A percentile compares a stretch with the other conserved stretches of the same genome.
These are phyloP conservation scores for Momotus momota DNA, from an alignment of 2,797 vertebrate species.

Conservation along the genomic window DNA sequence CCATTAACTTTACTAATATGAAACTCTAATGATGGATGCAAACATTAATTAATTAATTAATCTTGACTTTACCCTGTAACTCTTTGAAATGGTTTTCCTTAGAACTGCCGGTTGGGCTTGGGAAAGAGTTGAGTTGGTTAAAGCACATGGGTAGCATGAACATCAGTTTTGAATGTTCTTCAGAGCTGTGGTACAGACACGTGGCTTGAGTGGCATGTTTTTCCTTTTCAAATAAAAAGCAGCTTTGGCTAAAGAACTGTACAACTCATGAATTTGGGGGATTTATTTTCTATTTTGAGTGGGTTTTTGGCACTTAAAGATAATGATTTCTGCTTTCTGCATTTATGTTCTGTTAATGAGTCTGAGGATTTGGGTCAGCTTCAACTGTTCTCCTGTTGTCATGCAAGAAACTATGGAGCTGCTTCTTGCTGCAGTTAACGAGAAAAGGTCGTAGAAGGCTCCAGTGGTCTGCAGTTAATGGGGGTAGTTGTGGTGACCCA, in stretches of 20 bases:
- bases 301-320: neutral
- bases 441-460: neutral
- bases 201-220: neutral
- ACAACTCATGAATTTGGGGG: neutral
- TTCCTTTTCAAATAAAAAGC: neutral
- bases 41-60: neutral
- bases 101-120: neutral
- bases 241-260: neutral
- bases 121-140: neutral
- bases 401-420: neutral
- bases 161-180: neutral
- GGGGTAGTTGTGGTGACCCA: neutral
- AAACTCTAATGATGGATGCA: neutral
- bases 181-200: accelerated
- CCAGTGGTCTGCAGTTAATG: neutral
- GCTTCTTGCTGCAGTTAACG: neutral
- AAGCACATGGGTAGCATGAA: accelerated
- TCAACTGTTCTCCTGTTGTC: neutral
- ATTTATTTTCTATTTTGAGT: neutral
- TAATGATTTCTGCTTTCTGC: neutral
- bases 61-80: neutral
- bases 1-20: neutral
- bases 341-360: neutral
- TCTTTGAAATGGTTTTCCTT: neutral
- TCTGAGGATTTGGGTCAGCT: neutral